Evolutionary conservation across 1,140 invertebrate species (phyloP).

Genomic region (Pinna nobilis): DNA sequence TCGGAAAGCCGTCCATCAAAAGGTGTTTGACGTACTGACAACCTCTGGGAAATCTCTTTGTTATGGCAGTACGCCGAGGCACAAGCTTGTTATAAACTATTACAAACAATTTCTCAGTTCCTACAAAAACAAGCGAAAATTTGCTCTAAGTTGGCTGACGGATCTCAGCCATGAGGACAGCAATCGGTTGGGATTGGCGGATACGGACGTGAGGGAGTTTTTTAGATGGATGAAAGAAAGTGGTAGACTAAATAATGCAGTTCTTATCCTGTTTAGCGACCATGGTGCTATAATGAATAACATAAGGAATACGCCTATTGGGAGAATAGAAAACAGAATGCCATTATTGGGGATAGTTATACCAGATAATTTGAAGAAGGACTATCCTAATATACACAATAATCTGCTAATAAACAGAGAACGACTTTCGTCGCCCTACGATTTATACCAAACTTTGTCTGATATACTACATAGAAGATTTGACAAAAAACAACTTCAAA

Average conservation of each 20-base stretch:
- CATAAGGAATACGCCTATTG: slow-evolving; percentile 85
- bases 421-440: slow-evolving; percentile 74
- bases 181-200: slow-evolving; percentile 45
- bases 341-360: slow-evolving; percentile 88
- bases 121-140: slow-evolving; percentile 42
- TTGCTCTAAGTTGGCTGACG: slow-evolving; percentile 40
- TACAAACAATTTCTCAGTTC: slow-evolving; percentile 43
- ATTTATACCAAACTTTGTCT: slow-evolving; percentile 72
- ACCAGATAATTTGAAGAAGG: slow-evolving; percentile 82
- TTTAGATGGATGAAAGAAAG: slow-evolving; percentile 64
- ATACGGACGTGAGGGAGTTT: slow-evolving; percentile 59
- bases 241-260: slow-evolving; percentile 75
- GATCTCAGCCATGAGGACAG: slow-evolving; percentile 47
- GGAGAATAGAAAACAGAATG: slow-evolving; percentile 90
- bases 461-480: slow-evolving; percentile 64
- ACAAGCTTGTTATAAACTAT: slow-evolving; percentile 45
- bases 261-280: slow-evolving; percentile 90
- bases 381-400: slow-evolving; percentile 79
- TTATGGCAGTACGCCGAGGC: slow-evolving; percentile 42
- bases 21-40: slow-evolving; percentile 43
- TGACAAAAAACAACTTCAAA: slow-evolving; percentile 5
- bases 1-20: slow-evolving; percentile 27
- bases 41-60: slow-evolving; percentile 39
- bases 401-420: slow-evolving; percentile 82
- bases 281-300: slow-evolving; percentile 93